phyloP scores from a whole-genome alignment of 1,140 invertebrate species.

The Metopolophium dirhodum region DNA sequence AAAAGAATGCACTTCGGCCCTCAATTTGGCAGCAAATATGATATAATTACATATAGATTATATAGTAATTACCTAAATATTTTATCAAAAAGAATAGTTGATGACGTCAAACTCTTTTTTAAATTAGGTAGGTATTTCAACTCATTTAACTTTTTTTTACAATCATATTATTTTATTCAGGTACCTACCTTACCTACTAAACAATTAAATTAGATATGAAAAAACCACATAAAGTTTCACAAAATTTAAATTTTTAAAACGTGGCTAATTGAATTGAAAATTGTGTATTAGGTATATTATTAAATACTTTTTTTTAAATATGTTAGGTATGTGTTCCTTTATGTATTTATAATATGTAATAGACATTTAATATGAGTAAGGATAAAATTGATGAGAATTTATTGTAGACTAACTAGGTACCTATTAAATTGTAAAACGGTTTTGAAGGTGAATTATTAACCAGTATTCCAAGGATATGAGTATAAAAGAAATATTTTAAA shows the following conservation, averaged over 20 bases:
- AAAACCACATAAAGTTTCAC: background rate
- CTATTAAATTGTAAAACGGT: background rate
- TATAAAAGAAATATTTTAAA: background rate
- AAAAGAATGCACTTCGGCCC: background rate
- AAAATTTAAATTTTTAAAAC: background rate
- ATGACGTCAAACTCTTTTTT: constrained; percentile 5
- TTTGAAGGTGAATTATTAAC: background rate
- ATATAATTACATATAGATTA: background rate
- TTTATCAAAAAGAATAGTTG: background rate
- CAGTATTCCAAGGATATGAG: background rate
- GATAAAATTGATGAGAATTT: too few species aligned
- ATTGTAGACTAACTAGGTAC: too few species aligned
- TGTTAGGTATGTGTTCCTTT: background rate
- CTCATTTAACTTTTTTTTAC: too few species aligned
- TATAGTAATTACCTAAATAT: constrained; percentile 5
- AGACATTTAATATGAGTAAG: background rate
- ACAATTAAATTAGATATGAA: background rate
- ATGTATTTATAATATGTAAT: background rate
- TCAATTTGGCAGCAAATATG: constrained; percentile 12
- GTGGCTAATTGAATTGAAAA: background rate
- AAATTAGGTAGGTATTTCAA: background rate
- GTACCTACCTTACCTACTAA: background rate
- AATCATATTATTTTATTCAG: background rate
- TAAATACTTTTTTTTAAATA: background rate
- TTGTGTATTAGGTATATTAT: too few species aligned